These are phyloP conservation scores for Vultur gryphus DNA, from an alignment of 2,797 vertebrate genomes.

Conservation along the genomic window DNA sequence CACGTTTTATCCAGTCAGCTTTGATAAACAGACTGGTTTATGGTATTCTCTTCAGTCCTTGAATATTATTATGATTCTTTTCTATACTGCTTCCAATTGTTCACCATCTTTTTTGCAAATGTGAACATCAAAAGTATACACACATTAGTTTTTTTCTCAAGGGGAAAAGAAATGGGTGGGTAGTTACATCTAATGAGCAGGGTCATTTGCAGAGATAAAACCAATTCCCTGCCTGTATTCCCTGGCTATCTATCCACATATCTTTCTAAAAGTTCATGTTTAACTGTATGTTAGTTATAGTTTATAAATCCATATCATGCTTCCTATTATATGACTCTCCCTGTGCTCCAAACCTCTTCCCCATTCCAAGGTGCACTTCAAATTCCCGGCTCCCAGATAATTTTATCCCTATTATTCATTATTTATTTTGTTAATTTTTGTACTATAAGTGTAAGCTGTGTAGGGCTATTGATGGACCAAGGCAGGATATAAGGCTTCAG, in stretches of 20 bases:
- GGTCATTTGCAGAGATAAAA: background rate
- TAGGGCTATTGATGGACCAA: background rate
- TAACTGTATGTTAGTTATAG: background rate
- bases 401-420: background rate
- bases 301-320: background rate
- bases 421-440: background rate
- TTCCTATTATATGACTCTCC: background rate
- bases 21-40: background rate
- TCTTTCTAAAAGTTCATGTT: background rate
- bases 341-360: background rate
- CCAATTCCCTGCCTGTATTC: background rate
- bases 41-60: background rate
- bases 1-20: background rate
- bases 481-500: background rate
- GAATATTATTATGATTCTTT: background rate
- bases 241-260: background rate
- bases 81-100: background rate
- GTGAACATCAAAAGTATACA: background rate
- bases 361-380: background rate
- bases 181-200: background rate
- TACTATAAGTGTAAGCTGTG: accelerated
- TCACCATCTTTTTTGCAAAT: background rate
- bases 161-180: background rate
- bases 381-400: background rate
- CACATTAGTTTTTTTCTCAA: background rate